Percentiles rank a stretch among this genome's conserved stretches.
Evolutionary conservation across 2,113 vertebrate species (phyloP).

Genomic region (Cyanistes caeruleus): DNA sequence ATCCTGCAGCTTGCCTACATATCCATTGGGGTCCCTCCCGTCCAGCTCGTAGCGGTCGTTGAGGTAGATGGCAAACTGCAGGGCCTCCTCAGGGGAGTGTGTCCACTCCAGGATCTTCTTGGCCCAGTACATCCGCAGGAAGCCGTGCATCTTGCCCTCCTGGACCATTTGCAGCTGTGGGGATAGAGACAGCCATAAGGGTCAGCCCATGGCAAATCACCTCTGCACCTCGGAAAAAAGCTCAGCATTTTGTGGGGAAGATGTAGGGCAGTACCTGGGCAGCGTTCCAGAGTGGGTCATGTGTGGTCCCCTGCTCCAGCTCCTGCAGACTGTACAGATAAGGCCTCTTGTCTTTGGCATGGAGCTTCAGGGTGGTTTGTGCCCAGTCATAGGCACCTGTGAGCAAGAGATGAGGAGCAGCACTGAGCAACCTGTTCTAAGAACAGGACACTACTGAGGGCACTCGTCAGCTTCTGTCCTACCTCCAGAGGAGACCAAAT

Average conservation of each 20-base stretch:
- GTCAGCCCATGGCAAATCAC: background rate
- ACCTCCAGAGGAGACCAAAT: background rate
- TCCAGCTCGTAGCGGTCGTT: constrained; percentile 85
- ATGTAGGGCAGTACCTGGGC: constrained; percentile 75
- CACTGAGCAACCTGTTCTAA: background rate
- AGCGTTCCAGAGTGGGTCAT: constrained; percentile 86
- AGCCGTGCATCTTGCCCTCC: constrained; percentile 91
- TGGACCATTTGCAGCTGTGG: constrained; percentile 76
- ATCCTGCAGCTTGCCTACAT: constrained; percentile 73
- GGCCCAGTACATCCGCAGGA: constrained; percentile 92
- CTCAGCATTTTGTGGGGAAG: background rate
- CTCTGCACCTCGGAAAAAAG: fast-evolving
- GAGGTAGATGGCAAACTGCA: constrained; percentile 84
- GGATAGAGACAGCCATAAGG: background rate
- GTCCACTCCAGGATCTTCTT: constrained; percentile 95
- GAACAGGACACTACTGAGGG: background rate
- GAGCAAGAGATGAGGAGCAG: background rate
- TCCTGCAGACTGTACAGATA: constrained; percentile 78
- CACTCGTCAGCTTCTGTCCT: background rate
- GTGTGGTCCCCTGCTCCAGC: constrained; percentile 81
- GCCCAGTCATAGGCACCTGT: constrained; percentile 82
- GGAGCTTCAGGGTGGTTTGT: constrained; percentile 82
- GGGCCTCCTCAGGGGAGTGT: constrained; percentile 82
- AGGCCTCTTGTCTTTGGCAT: constrained; percentile 78
- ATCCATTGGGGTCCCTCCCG: constrained; percentile 84